A percentile compares a stretch with the other conserved stretches of the same genome.
phyloP scores from a whole-genome alignment of 1,140 invertebrate species.

The Coptotermes formosanus region DNA sequence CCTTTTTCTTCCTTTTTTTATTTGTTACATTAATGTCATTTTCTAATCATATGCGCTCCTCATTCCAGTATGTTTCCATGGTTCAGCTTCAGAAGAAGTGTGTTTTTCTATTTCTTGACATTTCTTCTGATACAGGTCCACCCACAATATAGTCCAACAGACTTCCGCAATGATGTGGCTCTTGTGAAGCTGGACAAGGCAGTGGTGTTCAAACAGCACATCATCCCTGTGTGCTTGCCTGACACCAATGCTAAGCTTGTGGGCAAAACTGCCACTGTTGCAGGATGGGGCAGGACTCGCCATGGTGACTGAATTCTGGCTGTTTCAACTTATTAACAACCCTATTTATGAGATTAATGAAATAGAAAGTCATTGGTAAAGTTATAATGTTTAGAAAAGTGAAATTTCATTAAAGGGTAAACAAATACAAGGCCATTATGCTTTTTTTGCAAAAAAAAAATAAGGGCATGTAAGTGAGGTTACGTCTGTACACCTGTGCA shows the following conservation, averaged over 20 bases:
- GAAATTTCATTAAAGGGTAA: no score
- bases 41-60: no score
- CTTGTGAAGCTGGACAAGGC: slow-evolving; percentile 75
- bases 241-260: slow-evolving; percentile 70
- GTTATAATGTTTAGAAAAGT: no score
- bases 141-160: slow-evolving; percentile 81
- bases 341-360: no score
- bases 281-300: slow-evolving; percentile 84
- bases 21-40: not conserved
- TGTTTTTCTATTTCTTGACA: slow-evolving; percentile 18
- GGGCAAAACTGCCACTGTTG: slow-evolving; percentile 82
- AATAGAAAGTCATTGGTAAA: no score
- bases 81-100: not conserved
- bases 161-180: slow-evolving; percentile 88
- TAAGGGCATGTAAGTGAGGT: no score
- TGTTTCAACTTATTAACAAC: slow-evolving; percentile 38
- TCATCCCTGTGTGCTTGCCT: slow-evolving; percentile 82
- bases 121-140: slow-evolving; percentile 56
- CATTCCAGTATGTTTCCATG: not conserved
- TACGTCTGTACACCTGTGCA: no score
- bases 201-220: slow-evolving; percentile 84
- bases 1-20: not conserved
- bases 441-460: no score
- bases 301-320: slow-evolving; percentile 59
- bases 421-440: no score